Conservation (phyloP, 2,113 vertebrate genomes). For the Psammodynastes pulverulentus region DNA sequence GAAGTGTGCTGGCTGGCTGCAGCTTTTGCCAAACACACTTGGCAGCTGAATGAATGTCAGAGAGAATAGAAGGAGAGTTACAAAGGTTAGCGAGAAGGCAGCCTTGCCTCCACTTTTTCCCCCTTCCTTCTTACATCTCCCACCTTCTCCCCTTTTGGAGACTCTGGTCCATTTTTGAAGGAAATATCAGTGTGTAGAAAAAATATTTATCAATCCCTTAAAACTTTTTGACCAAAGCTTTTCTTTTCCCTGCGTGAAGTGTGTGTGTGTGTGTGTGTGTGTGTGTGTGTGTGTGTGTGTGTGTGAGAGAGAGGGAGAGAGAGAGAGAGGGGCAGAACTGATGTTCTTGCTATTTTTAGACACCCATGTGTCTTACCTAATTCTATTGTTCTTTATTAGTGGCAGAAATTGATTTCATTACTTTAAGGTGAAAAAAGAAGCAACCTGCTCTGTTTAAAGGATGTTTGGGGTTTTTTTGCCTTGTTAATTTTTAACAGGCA, state of each 20-base stretch:
- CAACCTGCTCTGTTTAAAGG: slow-evolving; percentile 20
- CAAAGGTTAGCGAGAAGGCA: slow-evolving; percentile 87
- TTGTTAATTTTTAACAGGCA: slow-evolving; percentile 33
- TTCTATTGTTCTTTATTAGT: slow-evolving; percentile 50
- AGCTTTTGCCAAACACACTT: slow-evolving; percentile 84
- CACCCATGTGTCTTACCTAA: not conserved
- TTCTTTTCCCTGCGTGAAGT: not conserved
- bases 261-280: not conserved
- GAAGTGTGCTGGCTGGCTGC: slow-evolving; percentile 82
- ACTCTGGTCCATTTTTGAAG: slow-evolving; percentile 74
- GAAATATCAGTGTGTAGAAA: slow-evolving; percentile 59
- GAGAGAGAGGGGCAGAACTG: too few species aligned
- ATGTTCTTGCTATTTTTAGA: slow-evolving; percentile 4
- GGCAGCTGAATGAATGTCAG: slow-evolving; percentile 90
- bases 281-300: not conserved
- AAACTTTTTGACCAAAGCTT: slow-evolving; percentile 46
- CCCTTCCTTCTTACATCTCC: not conserved
- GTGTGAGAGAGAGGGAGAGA: too few species aligned
- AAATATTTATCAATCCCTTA: slow-evolving; percentile 48
- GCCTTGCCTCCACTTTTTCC: slow-evolving; percentile 63
- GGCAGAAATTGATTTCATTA: slow-evolving; percentile 57
- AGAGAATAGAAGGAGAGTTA: slow-evolving; percentile 80
- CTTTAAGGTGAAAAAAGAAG: slow-evolving; percentile 48
- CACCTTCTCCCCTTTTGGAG: slow-evolving; percentile 64
- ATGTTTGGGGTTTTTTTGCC: slow-evolving; percentile 27